Base-by-base conservation (phyloP, 2,113 vertebrate species). In the Poeciliopsis retropinna region DNA sequence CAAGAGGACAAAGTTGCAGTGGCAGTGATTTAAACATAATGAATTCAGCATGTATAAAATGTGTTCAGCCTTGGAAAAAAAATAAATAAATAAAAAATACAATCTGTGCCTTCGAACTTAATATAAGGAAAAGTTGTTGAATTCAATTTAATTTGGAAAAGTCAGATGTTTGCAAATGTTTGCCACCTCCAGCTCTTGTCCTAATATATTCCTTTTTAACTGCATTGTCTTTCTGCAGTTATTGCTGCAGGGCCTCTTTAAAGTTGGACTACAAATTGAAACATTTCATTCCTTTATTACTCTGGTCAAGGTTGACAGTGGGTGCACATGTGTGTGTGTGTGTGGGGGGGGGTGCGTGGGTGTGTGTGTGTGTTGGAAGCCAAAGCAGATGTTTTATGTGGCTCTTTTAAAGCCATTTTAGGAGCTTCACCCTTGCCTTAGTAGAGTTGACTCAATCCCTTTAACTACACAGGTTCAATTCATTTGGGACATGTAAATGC, bases 231-330 rank as follows among this genome's bases (percentile, higher is more conserved):
- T 85, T 89, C 66, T 70, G 27, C 28, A 39, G 19, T 62, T 82
- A 63, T 64, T 37, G 34, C 71, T 51, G 17, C 76, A 44, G 39
- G 62, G 32, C 28, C 44, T 39, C 7, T 34, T 73, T 81, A 47
- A 47, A 47, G 17, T 47, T 5, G 44, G 44, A 47, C 44, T 47
- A 17, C 44, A 47, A 47, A 47, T 47, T 47, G 17, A 83, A 86
- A 67, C 68, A 68, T 64, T 76, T 84, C 1, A 85, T 75, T 57
- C 72, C 60, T 85, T 88, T 82, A 81, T 85, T 70, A 64, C 66
- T 65, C 71, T 75, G 80, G 80, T 79, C 77, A 80, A 44, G 27
- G 39, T 60, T 69, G 17, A 78, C 28, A 11, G 34, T 37, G n/a
- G 32, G 7, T 1, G 30, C 30, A 30, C 30, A 0, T 28, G 60